Evolutionary conservation across 2,888 invertebrate genomes (phyloP), one percentile per base, ranked within the genome.

Genomic region (Drosophila algonquin): DNA sequence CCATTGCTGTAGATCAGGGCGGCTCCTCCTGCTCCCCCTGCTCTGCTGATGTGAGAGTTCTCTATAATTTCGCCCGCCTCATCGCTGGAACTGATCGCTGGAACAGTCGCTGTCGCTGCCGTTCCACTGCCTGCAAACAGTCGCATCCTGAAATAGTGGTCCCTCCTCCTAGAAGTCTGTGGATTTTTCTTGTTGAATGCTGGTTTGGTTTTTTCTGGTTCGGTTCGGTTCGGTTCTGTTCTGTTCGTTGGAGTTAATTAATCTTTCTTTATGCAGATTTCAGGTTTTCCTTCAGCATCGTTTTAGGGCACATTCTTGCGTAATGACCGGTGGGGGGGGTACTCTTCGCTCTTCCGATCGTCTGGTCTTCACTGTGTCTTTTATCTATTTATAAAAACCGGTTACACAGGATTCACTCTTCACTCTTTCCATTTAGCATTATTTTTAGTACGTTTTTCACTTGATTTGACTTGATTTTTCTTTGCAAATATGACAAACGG

Each of bases 241-340:
- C 47, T 56, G 51, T 30, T 46, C 45, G 65, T 44, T 55, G 14
- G 71, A 56, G 61, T 79, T 89, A 87, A 87, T 89, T 84, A 84
- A 87, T 84, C 89, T 86, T 71, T 63, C 62, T 61, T 74, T 89
- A 89, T 86, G 85, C 89, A 85, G 88, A 87, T 89, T 86, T 87
- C 88, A 77, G 86, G 85, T 85, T 85, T 68, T 72, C 30, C 57
- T 63, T 35, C 16, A 54, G 88, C 89, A 85, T 76, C 86, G 86
- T 85, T 86, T 84, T 89, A 89, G 89, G 85, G 86, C 89, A 87
- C 88, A 86, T 86, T 84, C 87, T 89, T 84, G 86, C 86, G 80
- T 80, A 89, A 85, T 86, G 80, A 85, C 73, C 73, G 80, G 27
- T 14, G 2, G 14, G 7, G 7, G 6, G 0, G 7, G 14, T 40